These are phyloP conservation scores for Pomatorhinus ruficollis DNA, from an alignment of 2,113 vertebrate species.

Conservation along the genomic window DNA sequence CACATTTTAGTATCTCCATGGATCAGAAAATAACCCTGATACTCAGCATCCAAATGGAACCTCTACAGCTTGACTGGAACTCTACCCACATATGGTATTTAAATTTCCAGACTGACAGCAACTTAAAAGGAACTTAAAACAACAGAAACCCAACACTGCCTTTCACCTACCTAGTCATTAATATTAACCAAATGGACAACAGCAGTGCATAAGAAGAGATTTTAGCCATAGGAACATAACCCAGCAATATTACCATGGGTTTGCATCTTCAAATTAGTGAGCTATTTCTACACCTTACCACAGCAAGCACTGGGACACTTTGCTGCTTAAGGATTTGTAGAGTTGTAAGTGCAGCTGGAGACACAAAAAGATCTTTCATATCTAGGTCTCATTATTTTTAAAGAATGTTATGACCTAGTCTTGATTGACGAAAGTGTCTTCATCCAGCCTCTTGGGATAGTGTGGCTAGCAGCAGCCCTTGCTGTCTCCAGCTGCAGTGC, in stretches of 20 bases:
- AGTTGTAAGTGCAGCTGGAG: neutral
- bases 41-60: neutral
- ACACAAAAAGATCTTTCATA: neutral
- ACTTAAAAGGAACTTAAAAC: neutral
- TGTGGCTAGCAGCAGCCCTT: neutral
- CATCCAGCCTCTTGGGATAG: fast-evolving
- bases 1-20: neutral
- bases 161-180: neutral
- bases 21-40: neutral
- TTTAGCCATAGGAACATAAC: neutral
- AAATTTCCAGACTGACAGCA: neutral
- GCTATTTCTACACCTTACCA: neutral
- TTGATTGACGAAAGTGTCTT: neutral
- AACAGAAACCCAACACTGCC: neutral
- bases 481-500: neutral
- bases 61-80: neutral
- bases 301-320: neutral
- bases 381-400: neutral
- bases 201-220: neutral
- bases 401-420: neutral
- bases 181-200: neutral
- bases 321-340: neutral
- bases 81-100: neutral
- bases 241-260: neutral
- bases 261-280: neutral